A percentile compares a stretch with the other conserved stretches of the same genome.
phyloP scores from a whole-genome alignment of 2,888 invertebrate genomes.

The Glomeris marginata region DNA sequence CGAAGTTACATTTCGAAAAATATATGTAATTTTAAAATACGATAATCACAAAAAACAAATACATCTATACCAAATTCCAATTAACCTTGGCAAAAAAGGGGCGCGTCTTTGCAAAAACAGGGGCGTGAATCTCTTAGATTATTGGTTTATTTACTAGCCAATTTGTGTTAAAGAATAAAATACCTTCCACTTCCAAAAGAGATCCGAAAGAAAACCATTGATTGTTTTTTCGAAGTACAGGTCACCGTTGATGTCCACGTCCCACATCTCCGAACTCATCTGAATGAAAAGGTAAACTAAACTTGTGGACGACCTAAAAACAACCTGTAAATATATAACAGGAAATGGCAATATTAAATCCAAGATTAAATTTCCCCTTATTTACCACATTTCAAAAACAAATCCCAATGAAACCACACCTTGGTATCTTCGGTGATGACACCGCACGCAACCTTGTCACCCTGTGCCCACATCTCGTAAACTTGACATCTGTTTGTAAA shows the following conservation, averaged over 20 bases:
- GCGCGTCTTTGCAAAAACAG: background rate
- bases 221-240: constrained; percentile 83
- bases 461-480: constrained; percentile 93
- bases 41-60: background rate
- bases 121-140: background rate
- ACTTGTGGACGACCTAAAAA: constrained; percentile 91
- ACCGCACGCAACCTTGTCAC: constrained; percentile 86
- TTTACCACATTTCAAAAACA: background rate
- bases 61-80: background rate
- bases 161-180: too few species aligned
- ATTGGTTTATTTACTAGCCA: too few species aligned
- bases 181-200: constrained; percentile 94
- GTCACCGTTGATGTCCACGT: constrained; percentile 96
- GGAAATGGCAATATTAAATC: background rate
- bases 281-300: constrained; percentile 96
- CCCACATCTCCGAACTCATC: constrained; percentile 99
- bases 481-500: constrained; percentile 35
- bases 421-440: constrained; percentile 90
- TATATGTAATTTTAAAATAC: too few species aligned
- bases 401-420: constrained; percentile 28
- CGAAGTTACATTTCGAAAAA: too few species aligned
- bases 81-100: too few species aligned
- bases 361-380: background rate
- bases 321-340: constrained; percentile 39
- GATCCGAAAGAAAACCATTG: constrained; percentile 86